phyloP scores from a whole-genome alignment of 2,888 invertebrate genomes.

The Nasonovia ribisnigri region DNA sequence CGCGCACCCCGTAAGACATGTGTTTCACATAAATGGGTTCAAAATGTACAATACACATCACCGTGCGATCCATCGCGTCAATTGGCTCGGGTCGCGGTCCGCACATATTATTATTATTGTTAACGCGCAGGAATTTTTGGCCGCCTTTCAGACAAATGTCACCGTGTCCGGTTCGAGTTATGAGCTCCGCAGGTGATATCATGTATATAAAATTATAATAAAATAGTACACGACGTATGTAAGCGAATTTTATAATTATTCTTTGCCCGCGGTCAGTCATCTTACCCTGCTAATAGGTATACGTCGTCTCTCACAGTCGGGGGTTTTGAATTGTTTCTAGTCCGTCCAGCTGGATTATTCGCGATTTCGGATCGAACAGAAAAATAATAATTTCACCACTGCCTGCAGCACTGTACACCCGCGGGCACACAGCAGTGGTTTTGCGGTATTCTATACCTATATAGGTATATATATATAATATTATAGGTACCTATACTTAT shows the following conservation, averaged over 20 bases:
- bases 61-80: not conserved
- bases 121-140: constrained; percentile 45
- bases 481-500: not conserved
- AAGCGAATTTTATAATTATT: not conserved
- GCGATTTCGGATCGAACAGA: not conserved
- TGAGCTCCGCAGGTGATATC: not conserved
- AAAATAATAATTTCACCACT: not conserved
- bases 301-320: not conserved
- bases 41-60: too few species aligned
- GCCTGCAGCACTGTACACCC: not conserved
- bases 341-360: not conserved
- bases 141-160: constrained; percentile 50
- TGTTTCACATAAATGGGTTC: too few species aligned
- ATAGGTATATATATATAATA: too few species aligned
- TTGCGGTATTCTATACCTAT: not conserved
- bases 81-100: not conserved
- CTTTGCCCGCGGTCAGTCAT: not conserved
- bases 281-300: not conserved
- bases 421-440: not conserved
- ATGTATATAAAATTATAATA: not conserved
- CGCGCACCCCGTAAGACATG: too few species aligned
- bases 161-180: not conserved
- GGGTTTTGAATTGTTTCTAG: not conserved
- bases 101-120: not conserved
- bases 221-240: not conserved